Base-by-base conservation (phyloP, 1,140 invertebrate species). In the Chymomyza costata region DNA sequence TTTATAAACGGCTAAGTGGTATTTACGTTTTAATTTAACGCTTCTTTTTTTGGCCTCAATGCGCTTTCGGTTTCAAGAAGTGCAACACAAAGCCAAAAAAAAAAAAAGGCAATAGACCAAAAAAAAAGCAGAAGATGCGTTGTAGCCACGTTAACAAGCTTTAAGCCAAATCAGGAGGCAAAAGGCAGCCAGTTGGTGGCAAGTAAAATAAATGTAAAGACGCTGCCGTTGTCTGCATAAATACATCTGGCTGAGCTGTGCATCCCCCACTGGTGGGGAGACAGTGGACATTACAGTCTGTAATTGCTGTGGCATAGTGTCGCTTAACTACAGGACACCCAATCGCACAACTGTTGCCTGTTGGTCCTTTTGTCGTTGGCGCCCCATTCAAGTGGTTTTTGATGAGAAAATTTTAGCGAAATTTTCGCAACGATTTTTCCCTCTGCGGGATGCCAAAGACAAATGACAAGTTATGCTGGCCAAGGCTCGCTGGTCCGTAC, bases 1-100 rank as follows among this genome's bases (percentile, higher is more conserved):
- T 74, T 74, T 76, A 76, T 65, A 71, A 66, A 54, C 54, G 40
- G 59, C 71, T 78, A 78, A 78, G 71, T 80, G 73, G 73, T 78
- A 78, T 78, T 78, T 78, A 78, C 71, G 73, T 80, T 78, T 78
- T 78, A 78, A 78, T 78, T 80, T 80, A 78, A 64, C 71, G 71
- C 73, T 80, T 67, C 71, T 80, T 39, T 62, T 48, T n/a, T n/a
- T 19, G 21, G 25, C 21, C 6, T 45, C 28, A 65, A 55, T 76
- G 63, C 65, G 71, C 73, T 80, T 80, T 78, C 73, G 58, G 73
- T 64, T 80, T 78, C 63, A 66, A 62, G 57, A 76, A 76, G 58
- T 70, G 62, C 61, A 70, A 45, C 53, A 47, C 59, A 68, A 67
- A 63, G 43, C 34, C 32, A 18, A 17, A 53, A 64, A 64, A 65